Base-by-base conservation (phyloP, 2,888 invertebrate species). In the Drosophila atroscutellata region DNA sequence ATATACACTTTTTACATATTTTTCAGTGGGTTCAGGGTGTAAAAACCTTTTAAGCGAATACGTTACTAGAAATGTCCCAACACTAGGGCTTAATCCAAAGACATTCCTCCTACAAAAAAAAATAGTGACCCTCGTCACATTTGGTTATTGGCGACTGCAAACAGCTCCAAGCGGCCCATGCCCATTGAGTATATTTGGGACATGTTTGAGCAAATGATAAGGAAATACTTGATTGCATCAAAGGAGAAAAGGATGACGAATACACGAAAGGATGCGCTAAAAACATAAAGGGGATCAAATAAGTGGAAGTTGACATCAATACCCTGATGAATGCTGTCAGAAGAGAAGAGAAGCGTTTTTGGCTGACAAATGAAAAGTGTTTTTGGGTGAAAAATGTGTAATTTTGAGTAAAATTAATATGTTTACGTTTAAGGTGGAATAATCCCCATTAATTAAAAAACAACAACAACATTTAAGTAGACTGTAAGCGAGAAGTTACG, bases 51-150 rank as follows among this genome's bases (percentile, higher is more conserved):
- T 8, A 24, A 24, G 24, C 2, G 7, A 24, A 45, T 45, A 0
- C 3, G 0, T 15, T 24, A 4, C 3, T 0, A 8, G 4, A 15
- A 24, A 8, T 13, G 2, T 13, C 1, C 28, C 28, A 28, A 0
- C 0, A 13, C 20, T 20, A 3, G 7, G 1, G 7, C 7, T 20
- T 15, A 45, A 24, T 15, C 1, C 20, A 7, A 24, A 24, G 13
- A 15, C 15, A 15, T 15, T 45, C 5, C 39, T 2, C 11, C 42
- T 2, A 11, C 11, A 11, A 20, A 11, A 24, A 24, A 15, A 24
- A 15, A 39, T 9, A n/a, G 9, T 39, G 39, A 45, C 45, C 45
- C 45, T 45, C 4, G 8, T 45, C 24, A 45, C 24, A 45, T 24
- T 45, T 45, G 13, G 3, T 24, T 45, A 15, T 45, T 45, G 45